Evolutionary conservation across 1,140 invertebrate species (phyloP).

Genomic region (Drosophila aff.): DNA sequence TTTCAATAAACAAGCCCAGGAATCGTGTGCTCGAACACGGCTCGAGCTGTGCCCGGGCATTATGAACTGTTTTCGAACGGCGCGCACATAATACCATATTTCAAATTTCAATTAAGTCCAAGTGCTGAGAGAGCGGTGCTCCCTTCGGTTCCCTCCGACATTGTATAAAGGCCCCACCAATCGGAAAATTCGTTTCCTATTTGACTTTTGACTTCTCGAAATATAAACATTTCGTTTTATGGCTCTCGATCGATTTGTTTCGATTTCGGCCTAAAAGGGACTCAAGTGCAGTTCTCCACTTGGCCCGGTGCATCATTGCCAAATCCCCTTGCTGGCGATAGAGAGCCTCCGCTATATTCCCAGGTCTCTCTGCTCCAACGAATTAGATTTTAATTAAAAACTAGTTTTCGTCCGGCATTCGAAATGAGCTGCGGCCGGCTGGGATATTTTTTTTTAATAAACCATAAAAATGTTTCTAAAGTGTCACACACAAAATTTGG

Average conservation of each 20-base stretch:
- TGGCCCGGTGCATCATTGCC: constrained; percentile 54
- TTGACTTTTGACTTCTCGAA: constrained; percentile 80
- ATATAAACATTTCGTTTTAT: constrained; percentile 82
- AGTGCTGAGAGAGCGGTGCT: constrained; percentile 76
- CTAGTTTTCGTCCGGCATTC: constrained; percentile 60
- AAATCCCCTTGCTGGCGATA: constrained; percentile 24
- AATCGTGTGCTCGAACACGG: constrained; percentile 58
- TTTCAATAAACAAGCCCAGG: constrained; percentile 76
- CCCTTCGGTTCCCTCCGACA: constrained; percentile 1
- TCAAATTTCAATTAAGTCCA: constrained; percentile 84
- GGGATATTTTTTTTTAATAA: constrained; percentile 56
- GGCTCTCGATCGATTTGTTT: constrained; percentile 64
- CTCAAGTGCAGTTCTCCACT: constrained; percentile 73
- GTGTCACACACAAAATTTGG: constrained; percentile 74
- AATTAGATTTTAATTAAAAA: constrained; percentile 57
- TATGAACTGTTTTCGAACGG: constrained; percentile 80
- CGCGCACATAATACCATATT: constrained; percentile 84
- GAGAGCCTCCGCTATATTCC: neutral
- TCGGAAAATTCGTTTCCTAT: constrained; percentile 65
- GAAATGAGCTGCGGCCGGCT: constrained; percentile 34
- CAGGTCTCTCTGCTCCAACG: constrained; percentile 1
- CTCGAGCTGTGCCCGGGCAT: constrained; percentile 49
- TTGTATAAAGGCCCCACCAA: constrained; percentile 31
- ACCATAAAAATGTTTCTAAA: constrained; percentile 71
- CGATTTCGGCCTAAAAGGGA: constrained; percentile 57